These are phyloP conservation scores for Gadopsis marmoratus DNA, from an alignment of 2,797 vertebrate genomes.

Conservation along the genomic window DNA sequence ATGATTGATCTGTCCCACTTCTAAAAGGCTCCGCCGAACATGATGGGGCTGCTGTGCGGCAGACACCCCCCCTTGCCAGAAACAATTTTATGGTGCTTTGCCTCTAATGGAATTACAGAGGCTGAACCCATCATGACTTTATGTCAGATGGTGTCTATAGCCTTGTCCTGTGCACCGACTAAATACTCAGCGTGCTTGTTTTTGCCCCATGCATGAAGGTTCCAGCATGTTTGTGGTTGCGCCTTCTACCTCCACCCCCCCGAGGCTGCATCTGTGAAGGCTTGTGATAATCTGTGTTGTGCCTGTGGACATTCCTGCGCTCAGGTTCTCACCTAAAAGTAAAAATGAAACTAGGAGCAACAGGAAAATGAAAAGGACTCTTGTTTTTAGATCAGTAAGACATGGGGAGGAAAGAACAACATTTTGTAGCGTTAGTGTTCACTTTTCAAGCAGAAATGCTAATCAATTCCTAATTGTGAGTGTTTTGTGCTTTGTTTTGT, in stretches of 20 bases:
- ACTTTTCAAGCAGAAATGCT: too few species aligned
- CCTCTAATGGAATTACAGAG: conserved; percentile 72
- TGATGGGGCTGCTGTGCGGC: conserved; percentile 41
- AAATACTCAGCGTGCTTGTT: conserved; percentile 34
- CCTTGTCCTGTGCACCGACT: conserved; percentile 32
- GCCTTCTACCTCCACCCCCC: background rate
- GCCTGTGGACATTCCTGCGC: background rate
- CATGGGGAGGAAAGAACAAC: too few species aligned
- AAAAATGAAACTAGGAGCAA: background rate
- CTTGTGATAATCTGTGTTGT: background rate
- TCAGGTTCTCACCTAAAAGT: background rate
- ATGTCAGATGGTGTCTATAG: conserved; percentile 40
- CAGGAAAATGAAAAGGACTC: background rate
- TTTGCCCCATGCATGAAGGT: background rate
- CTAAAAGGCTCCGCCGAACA: conserved; percentile 54
- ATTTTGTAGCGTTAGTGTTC: background rate
- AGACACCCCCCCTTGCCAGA: conserved; percentile 51
- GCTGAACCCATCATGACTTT: conserved; percentile 61
- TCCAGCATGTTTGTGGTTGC: background rate
- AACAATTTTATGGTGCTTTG: conserved; percentile 77
- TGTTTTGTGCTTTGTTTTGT: too few species aligned
- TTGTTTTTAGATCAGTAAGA: background rate
- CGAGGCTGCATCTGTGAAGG: background rate
- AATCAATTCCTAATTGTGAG: too few species aligned
- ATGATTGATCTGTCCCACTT: conserved; percentile 77